phyloP scores from a whole-genome alignment of 2,797 vertebrate genomes.

The Helicolenus hilgendorfi region DNA sequence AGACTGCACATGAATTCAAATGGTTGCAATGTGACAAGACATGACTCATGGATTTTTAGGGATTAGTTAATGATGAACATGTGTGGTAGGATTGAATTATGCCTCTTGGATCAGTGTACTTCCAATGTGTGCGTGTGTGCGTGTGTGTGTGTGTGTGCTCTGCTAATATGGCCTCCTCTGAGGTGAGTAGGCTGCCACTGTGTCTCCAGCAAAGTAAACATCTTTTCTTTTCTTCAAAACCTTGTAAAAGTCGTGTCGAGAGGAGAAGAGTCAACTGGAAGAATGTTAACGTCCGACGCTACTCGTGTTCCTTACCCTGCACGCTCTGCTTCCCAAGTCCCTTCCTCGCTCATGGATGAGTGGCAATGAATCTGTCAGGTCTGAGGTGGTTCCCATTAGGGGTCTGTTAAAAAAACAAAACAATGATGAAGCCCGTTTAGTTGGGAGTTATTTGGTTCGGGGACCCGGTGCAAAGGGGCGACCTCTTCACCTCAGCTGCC shows the following conservation, averaged over 20 bases:
- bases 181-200: background rate
- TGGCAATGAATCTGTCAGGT: slow-evolving; percentile 51
- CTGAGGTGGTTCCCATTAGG: slow-evolving; percentile 59
- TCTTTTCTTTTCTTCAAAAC: slow-evolving; percentile 31
- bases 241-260: slow-evolving; percentile 57
- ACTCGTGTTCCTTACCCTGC: slow-evolving; percentile 1
- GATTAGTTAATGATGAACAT: slow-evolving; percentile 13
- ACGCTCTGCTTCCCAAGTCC: slow-evolving; percentile 5
- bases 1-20: background rate
- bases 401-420: slow-evolving; percentile 28
- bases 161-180: slow-evolving; percentile 12
- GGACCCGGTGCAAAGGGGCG: background rate
- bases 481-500: slow-evolving; percentile 39
- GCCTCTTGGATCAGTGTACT: background rate
- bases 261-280: slow-evolving; percentile 30
- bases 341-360: slow-evolving; percentile 23
- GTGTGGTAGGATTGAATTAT: background rate
- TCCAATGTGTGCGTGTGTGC: slow-evolving; percentile 11
- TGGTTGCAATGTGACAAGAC: background rate
- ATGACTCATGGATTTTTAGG: slow-evolving; percentile 1
- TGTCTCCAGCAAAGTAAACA: slow-evolving; percentile 59
- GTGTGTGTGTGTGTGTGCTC: slow-evolving; percentile 20
- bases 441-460: slow-evolving; percentile 2
- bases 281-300: slow-evolving; percentile 49
- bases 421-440: background rate